Evolutionary conservation across 2,797 vertebrate genomes (phyloP).

Genomic region (Sebastes steindachneri): DNA sequence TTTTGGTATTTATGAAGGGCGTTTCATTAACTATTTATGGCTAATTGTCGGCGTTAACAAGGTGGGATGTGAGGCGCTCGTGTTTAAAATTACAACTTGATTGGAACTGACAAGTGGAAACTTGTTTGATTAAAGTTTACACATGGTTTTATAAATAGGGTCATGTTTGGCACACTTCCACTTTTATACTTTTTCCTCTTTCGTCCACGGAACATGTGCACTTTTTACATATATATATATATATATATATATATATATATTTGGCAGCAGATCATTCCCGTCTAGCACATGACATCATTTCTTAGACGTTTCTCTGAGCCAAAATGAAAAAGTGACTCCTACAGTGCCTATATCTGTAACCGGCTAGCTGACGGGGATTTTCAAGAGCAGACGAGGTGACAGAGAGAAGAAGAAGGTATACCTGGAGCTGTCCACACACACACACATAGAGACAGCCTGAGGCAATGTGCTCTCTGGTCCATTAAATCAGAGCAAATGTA

Average conservation of each 20-base stretch:
- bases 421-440: slow-evolving; percentile 2
- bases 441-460: not conserved
- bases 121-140: slow-evolving; percentile 14
- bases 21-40: slow-evolving; percentile 30
- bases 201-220: not conserved
- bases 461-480: slow-evolving; percentile 27
- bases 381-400: slow-evolving; percentile 7
- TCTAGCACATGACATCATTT: not conserved
- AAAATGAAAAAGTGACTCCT: not conserved
- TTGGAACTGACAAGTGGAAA: slow-evolving; percentile 46
- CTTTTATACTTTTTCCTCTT: not conserved
- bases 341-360: not conserved
- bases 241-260: not conserved
- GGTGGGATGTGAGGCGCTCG: slow-evolving; percentile 9
- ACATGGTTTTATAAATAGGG: not conserved
- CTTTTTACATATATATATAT: not conserved
- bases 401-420: not conserved
- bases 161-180: not conserved
- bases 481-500: slow-evolving; percentile 38
- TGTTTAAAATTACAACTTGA: slow-evolving; percentile 22
- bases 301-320: not conserved
- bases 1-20: not conserved
- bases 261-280: slow-evolving; percentile 1
- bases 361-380: not conserved
- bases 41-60: slow-evolving; percentile 37